Evolutionary conservation across 2,888 invertebrate genomes (phyloP), one percentile per base, ranked within the genome.

Genomic region (Lochmaea capreae): DNA sequence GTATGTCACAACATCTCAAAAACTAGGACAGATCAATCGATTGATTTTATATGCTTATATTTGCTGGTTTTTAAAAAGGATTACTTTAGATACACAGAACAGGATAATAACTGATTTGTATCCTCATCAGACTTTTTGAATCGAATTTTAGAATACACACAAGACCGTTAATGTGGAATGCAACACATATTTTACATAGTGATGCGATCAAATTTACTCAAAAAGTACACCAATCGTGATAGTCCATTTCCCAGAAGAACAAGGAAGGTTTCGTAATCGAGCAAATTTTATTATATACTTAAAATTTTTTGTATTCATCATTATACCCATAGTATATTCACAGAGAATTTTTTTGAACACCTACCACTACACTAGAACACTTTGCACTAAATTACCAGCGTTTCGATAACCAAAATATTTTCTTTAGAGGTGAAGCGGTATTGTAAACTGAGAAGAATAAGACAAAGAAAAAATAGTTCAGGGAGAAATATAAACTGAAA

Each of bases 101-200:
- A 74, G 71, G 73, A 70, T 74, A 67, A 74, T 67, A 63, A 65
- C 67, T 74, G 73, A 61, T 62, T 39, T n/a, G 39, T 46, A 65
- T 39, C 26, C 43, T 70, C 12, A 57, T 57, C 33, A 22, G 14
- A 43, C n/a, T 26, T 43, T 39, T 57, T 58, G 22, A 57, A 42
- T 16, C 8, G 14, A 54, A 67, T 39, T n/a, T 57, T 43, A 57
- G 61, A 68, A 62, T 61, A 68, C 61, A 52, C 49, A 80, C 80
- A 81, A 78, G 78, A 79, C 78, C 78, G 74, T 77, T 72, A 76
- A 72, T 76, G 76, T 76, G 77, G 70, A 76, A 78, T 77, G 77
- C 77, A 77, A 78, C 77, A 79, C 74, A 80, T 79, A 80, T 57
- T 79, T 79, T 81, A 81, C 79, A 80, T 67, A 78, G 78, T 80